Base-by-base conservation (phyloP, 2,113 vertebrate genomes). In the Argyrosomus japonicus region DNA sequence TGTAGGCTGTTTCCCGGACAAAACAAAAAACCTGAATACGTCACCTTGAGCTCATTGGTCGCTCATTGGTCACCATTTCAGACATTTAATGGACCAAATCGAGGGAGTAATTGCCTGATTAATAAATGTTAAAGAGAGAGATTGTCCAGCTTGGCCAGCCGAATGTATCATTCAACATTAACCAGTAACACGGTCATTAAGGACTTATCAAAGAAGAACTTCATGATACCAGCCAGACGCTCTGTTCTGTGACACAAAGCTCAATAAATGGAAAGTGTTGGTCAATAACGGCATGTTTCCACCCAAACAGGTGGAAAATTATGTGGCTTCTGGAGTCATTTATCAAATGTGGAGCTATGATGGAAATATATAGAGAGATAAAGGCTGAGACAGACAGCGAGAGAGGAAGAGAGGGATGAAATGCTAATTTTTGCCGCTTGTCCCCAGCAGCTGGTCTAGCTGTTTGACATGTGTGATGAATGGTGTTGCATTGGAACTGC, bases 381-480 rank as follows among this genome's bases (percentile, higher is more conserved):
- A 67, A 84, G 77, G 68, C 70, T 32, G 75, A 19, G 50, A 82
- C 68, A 60, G 81, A 91, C 90, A 63, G 82, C 19, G 18, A 25
- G 63, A 64, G 89, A 91, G 92, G 86, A 91, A 76, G 91, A 88
- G 89, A 93, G 91, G 93, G 96, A 96, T 95, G 95, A 97, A 97
- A 97, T 97, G 97, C 96, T 95, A 97, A 97, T 97, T 94, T 95
- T 85, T 84, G 89, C 94, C 88, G 79, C 95, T 83, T 90, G 89
- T 96, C 96, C 95, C 95, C 94, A 96, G 96, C 96, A 97, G 97
- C 97, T 97, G 97, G 95, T 95, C 95, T 95, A 94, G 96, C 94
- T 93, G 96, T 95, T 95, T 97, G 97, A 98, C 97, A 96, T 94
- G 95, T 96, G 96, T 99, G 97, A 99, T 98, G 96, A 98, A 99